phyloP scores from a whole-genome alignment of 2,888 invertebrate species.

The Rhogogaster chlorosoma region DNA sequence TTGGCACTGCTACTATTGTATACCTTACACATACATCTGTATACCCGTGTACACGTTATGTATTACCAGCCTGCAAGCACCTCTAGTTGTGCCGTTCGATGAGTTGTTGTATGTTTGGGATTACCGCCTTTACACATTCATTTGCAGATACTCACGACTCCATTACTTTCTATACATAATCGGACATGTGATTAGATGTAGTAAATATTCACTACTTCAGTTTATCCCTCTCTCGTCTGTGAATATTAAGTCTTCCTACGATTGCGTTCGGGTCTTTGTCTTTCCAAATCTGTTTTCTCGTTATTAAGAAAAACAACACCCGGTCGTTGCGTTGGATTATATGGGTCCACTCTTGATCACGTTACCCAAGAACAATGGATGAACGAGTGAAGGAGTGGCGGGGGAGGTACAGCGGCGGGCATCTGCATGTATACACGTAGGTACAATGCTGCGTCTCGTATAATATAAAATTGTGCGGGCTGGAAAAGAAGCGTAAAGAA shows the following conservation, averaged over 20 bases:
- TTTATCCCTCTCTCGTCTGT: not conserved
- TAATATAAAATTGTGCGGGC: conserved; percentile 43
- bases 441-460: not conserved
- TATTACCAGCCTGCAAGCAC: conserved; percentile 27
- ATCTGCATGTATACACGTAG: not conserved
- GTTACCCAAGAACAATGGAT: not conserved
- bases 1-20: conserved; percentile 55
- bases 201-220: not conserved
- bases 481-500: conserved; percentile 45
- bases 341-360: conserved; percentile 40
- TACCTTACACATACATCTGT: conserved; percentile 4
- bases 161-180: not conserved
- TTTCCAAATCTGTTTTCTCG: not conserved
- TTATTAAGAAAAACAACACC: conserved; percentile 20
- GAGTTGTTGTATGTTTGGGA: conserved; percentile 67
- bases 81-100: conserved; percentile 54
- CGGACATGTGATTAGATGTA: not conserved
- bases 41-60: not conserved
- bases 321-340: not conserved
- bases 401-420: not conserved
- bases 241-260: not conserved
- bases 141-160: not conserved
- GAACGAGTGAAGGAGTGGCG: not conserved
- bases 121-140: conserved; percentile 64
- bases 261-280: not conserved